Evolutionary conservation across 2,113 vertebrate species (phyloP).

Genomic region (Carollia perspicillata): DNA sequence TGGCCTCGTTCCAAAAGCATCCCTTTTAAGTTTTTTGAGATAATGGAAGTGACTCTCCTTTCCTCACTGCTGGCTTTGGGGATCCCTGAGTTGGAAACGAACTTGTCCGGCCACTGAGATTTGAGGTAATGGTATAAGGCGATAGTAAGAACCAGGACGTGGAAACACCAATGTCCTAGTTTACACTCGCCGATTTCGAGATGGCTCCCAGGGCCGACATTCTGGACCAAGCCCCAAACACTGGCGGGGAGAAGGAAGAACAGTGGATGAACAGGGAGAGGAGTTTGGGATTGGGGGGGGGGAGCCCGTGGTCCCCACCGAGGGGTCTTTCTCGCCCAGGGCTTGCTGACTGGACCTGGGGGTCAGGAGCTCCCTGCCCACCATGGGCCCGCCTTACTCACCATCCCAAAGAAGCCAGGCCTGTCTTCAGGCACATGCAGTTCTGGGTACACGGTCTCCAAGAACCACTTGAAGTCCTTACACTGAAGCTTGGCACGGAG

Average conservation of each 20-base stretch:
- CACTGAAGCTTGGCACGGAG: conserved; percentile 90
- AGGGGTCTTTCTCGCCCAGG: not conserved
- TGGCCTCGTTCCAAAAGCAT: not conserved
- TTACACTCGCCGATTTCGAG: not conserved
- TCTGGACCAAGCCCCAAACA: not conserved
- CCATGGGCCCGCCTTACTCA: conserved; percentile 61
- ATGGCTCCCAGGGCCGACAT: not conserved
- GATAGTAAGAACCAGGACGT: not conserved
- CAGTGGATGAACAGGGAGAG: not conserved
- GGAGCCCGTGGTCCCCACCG: fast-evolving
- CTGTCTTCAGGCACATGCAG: conserved; percentile 91
- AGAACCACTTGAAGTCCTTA: conserved; percentile 94
- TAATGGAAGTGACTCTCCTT: not conserved
- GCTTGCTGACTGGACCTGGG: not conserved
- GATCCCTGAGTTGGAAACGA: not conserved
- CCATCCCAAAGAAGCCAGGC: conserved; percentile 96
- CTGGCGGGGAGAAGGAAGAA: not conserved
- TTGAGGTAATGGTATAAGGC: not conserved
- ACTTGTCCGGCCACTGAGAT: not conserved
- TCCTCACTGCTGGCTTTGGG: not conserved
- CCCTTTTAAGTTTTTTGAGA: not conserved
- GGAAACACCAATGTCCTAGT: not conserved
- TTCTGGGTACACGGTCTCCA: conserved; percentile 94
- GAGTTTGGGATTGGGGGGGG: fast-evolving
- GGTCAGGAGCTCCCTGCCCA: not conserved